phyloP scores from a whole-genome alignment of 2,113 vertebrate species.

The Mystacornis crossleyi region DNA sequence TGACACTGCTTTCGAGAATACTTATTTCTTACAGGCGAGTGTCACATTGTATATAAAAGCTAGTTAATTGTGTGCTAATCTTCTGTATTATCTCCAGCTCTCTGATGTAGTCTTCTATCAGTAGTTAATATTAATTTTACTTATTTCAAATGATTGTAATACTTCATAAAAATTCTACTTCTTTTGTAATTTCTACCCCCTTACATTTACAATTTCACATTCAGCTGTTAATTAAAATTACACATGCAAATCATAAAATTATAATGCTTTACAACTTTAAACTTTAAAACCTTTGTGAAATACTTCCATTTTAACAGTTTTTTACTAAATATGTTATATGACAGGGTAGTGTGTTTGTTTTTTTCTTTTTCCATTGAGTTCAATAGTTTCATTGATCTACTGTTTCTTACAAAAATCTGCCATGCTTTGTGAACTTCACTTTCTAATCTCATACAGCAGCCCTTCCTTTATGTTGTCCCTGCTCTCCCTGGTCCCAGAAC shows the following conservation, averaged over 20 bases:
- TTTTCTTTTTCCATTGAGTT: slow-evolving; percentile 77
- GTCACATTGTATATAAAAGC: slow-evolving; percentile 83
- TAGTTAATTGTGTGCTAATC: slow-evolving; percentile 85
- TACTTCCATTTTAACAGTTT: slow-evolving; percentile 65
- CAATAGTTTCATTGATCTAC: slow-evolving; percentile 87
- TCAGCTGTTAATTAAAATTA: slow-evolving; percentile 80
- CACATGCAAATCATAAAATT: slow-evolving; percentile 62
- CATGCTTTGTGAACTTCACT: slow-evolving; percentile 87
- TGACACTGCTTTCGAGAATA: slow-evolving; percentile 82
- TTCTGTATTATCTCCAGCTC: slow-evolving; percentile 78
- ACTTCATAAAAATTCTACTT: slow-evolving; percentile 71
- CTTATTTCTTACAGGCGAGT: slow-evolving; percentile 80
- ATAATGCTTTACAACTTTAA: slow-evolving; percentile 55
- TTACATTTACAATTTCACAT: slow-evolving; percentile 70
- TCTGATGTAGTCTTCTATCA: slow-evolving; percentile 79
- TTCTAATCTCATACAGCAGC: slow-evolving; percentile 92
- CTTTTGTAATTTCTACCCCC: slow-evolving; percentile 70
- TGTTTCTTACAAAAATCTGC: slow-evolving; percentile 87
- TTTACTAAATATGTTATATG: slow-evolving; percentile 70
- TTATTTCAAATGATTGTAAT: slow-evolving; percentile 77
- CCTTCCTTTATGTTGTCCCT: slow-evolving; percentile 89
- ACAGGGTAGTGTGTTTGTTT: slow-evolving; percentile 83
- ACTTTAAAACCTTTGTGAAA: slow-evolving; percentile 65
- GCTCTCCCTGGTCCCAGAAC: slow-evolving; percentile 90
- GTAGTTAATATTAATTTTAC: slow-evolving; percentile 81